Evolutionary conservation across 92 coral and sea anemone genomes (phyloP), one percentile per base, ranked within the genome.

Genomic region (Porites evermanni): DNA sequence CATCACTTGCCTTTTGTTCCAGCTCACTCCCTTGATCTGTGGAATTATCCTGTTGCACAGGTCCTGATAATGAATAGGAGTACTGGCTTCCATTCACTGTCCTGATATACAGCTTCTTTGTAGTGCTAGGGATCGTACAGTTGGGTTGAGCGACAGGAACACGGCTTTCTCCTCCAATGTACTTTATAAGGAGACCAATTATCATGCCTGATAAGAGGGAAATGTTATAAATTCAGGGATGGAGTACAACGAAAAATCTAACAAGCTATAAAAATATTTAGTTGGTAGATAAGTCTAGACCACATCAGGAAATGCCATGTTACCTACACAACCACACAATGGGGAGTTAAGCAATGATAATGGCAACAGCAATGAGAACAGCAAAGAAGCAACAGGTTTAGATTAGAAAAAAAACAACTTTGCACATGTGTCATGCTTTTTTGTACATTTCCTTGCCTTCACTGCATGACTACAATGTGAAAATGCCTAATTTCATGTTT

Each of bases 121-220:
- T 86, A 21, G 95, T 87, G 29, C 88, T 87, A 20, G 94, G 88
- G 52, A 92, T 84, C 44, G 96, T 95, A 75, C 98, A 94, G 87
- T 94, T 94, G 2, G 85, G 72, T 24, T 73, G 66, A 67, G 72
- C 1, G 14, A 92, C 60, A 24, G 78, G 18, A 59, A 72, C 87
- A 60, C 91, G 81, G 19, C 77, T 88, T 18, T 86, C 88, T 6
- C 94, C 96, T 26, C 96, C 93, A 80, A 94, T 90, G 88, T 95
- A 95, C 64, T 93, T 95, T 61, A 97, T 95, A 24, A 95, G 86
- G 29, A 92, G 91, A 52, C 99, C 99, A 84, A 91, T 85, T 80
- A 93, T 66, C 87, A 96, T 92, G n/a, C 98, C 98, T 96, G 78
- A 4, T 47, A 44, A 51, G 38, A 51, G 44, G 20, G 1, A 79